Evolutionary conservation across 2,888 invertebrate species (phyloP).

Genomic region (Thymelicus lineola): DNA sequence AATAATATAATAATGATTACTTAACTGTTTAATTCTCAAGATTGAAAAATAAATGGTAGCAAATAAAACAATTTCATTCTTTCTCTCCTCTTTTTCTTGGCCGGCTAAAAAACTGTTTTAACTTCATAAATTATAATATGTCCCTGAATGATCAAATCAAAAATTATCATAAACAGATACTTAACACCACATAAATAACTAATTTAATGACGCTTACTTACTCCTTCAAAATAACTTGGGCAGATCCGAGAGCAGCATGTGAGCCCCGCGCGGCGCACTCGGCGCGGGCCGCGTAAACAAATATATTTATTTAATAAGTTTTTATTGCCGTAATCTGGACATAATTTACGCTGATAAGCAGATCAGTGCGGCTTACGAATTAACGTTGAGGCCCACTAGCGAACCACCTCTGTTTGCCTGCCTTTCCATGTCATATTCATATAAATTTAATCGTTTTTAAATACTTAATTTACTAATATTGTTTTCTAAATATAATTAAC

Average conservation of each 20-base stretch:
- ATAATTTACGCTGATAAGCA: slow-evolving; percentile 80
- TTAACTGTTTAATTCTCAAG: too few relatives aligned
- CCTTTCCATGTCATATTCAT: slow-evolving; percentile 8
- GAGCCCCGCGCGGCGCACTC: slow-evolving; percentile 42
- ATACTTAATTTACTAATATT: not conserved
- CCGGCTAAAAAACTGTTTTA: too few relatives aligned
- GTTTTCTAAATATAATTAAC: too few relatives aligned
- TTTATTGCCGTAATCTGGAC: slow-evolving; percentile 79
- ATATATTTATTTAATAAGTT: slow-evolving; percentile 82
- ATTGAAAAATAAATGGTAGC: too few relatives aligned
- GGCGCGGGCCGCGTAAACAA: slow-evolving; percentile 66
- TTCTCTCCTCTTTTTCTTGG: not conserved
- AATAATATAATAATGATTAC: too few relatives aligned
- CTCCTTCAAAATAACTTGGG: not conserved
- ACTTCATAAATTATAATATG: too few relatives aligned
- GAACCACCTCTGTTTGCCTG: slow-evolving; percentile 5
- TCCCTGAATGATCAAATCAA: too few relatives aligned
- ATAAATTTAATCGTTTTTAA: slow-evolving; percentile 19
- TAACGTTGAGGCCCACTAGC: slow-evolving; percentile 27
- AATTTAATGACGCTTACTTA: too few relatives aligned
- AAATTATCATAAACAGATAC: too few relatives aligned
- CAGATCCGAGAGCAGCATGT: slow-evolving; percentile 46
- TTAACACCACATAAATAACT: too few relatives aligned
- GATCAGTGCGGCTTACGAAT: slow-evolving; percentile 59
- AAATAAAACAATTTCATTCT: too few relatives aligned